These are phyloP conservation scores for Saccostrea glomerata DNA, from an alignment of 1,140 invertebrate genomes.

Conservation along the genomic window DNA sequence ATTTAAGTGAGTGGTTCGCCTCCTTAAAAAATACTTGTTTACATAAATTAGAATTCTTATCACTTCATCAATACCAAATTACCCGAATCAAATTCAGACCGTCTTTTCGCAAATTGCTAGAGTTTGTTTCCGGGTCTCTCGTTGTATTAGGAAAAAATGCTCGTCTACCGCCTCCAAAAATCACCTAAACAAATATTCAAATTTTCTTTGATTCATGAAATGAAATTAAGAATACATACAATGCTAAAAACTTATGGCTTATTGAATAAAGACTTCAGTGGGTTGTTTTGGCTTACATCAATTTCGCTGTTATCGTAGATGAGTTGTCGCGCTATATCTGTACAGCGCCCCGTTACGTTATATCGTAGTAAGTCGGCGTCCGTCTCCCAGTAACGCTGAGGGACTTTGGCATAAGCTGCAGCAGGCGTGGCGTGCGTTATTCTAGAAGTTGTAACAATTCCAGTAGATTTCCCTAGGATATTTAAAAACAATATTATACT, in stretches of 20 bases:
- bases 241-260: too few relatives aligned
- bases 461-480: constrained; percentile 86
- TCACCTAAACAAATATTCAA: constrained; percentile 55
- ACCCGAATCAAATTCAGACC: neutral
- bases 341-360: constrained; percentile 65
- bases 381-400: constrained; percentile 80
- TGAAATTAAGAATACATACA: too few relatives aligned
- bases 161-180: constrained; percentile 68
- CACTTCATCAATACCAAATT: neutral
- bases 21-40: neutral
- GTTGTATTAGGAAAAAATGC: constrained; percentile 64
- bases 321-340: constrained; percentile 77
- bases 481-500: neutral
- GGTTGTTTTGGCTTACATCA: constrained; percentile 48
- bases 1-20: too few relatives aligned
- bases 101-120: neutral
- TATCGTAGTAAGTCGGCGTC: constrained; percentile 56
- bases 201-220: too few relatives aligned
- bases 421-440: constrained; percentile 95
- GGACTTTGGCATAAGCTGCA: constrained; percentile 89
- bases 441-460: constrained; percentile 93
- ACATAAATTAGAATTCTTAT: neutral
- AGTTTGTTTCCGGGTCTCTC: constrained; percentile 61
- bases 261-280: too few relatives aligned
- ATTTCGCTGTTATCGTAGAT: constrained; percentile 66